Conservation (phyloP, 2,797 vertebrate genomes). For the Cryptoprocta ferox region DNA sequence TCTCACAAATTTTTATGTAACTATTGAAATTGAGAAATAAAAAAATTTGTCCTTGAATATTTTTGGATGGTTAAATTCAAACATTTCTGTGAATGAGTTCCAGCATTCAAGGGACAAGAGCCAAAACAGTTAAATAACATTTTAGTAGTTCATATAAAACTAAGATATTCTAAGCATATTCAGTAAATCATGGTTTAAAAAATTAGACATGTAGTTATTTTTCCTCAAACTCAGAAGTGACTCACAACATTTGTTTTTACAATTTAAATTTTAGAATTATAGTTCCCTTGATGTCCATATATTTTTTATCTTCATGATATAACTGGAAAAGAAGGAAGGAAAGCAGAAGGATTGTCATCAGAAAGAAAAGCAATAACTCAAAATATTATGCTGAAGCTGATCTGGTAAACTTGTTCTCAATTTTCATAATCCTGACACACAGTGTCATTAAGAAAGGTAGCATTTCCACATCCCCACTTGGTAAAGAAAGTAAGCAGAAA, state of each 20-base stretch:
- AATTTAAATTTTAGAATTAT: background rate
- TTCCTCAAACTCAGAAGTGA: background rate
- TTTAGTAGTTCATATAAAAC: background rate
- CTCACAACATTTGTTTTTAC: background rate
- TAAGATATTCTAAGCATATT: background rate
- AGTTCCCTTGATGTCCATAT: background rate
- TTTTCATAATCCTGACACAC: background rate
- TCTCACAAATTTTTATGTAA: background rate
- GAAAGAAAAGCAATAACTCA: background rate
- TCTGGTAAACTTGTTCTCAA: background rate
- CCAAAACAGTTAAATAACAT: background rate
- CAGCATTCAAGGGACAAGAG: background rate
- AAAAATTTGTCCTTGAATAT: background rate
- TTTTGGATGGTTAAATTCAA: background rate
- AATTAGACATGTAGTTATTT: background rate
- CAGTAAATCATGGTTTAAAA: background rate
- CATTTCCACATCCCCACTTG: background rate
- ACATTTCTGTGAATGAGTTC: background rate
- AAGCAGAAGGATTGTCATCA: background rate
- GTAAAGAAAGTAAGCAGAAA: background rate
- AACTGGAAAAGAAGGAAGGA: background rate
- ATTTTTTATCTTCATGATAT: background rate
- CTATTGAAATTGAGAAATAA: background rate
- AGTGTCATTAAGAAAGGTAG: background rate
- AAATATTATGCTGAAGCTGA: background rate